Conservation (phyloP, 1,140 invertebrate species). For the Acromyrmex echinatior region DNA sequence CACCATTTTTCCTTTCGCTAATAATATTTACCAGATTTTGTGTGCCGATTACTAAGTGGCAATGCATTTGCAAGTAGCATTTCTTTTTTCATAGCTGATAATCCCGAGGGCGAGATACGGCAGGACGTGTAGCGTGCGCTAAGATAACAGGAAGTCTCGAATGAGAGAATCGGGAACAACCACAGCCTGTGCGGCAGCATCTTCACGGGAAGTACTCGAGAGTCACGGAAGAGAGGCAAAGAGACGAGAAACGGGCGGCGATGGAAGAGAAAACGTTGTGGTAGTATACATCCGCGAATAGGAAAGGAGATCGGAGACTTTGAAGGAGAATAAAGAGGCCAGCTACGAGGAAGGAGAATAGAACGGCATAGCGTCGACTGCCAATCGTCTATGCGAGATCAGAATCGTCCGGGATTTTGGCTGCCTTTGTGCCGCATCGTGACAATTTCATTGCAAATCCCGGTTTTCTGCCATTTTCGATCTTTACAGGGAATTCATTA, state of each 20-base stretch:
- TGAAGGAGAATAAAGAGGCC: conserved; percentile 58
- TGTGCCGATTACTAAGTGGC: background rate
- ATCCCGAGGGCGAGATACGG: conserved; percentile 43
- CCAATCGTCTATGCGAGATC: conserved; percentile 44
- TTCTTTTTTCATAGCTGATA: conserved; percentile 46
- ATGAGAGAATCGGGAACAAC: conserved; percentile 42
- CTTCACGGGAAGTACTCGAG: conserved; percentile 74
- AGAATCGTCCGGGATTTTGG: conserved; percentile 41
- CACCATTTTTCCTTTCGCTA: background rate
- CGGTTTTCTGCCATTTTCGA: conserved; percentile 27
- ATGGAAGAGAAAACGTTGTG: conserved; percentile 35
- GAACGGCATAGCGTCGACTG: conserved; percentile 24
- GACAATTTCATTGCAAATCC: conserved; percentile 63
- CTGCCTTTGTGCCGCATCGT: conserved; percentile 64
- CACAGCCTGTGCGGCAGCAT: conserved; percentile 56
- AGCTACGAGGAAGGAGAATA: background rate
- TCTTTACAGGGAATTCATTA: conserved; percentile 46
- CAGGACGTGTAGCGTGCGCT: conserved; percentile 54
- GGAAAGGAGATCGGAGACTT: conserved; percentile 44
- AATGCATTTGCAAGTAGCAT: conserved; percentile 26
- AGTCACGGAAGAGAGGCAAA: conserved; percentile 56
- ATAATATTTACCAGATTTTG: conserved; percentile 34
- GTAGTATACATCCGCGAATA: conserved; percentile 27
- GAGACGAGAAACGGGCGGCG: conserved; percentile 21
- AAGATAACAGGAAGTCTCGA: conserved; percentile 57